A percentile compares a stretch with the other conserved stretches of the same genome.
These are phyloP conservation scores for Bos javanicus DNA, from an alignment of 2,113 vertebrate species.

Conservation along the genomic window DNA sequence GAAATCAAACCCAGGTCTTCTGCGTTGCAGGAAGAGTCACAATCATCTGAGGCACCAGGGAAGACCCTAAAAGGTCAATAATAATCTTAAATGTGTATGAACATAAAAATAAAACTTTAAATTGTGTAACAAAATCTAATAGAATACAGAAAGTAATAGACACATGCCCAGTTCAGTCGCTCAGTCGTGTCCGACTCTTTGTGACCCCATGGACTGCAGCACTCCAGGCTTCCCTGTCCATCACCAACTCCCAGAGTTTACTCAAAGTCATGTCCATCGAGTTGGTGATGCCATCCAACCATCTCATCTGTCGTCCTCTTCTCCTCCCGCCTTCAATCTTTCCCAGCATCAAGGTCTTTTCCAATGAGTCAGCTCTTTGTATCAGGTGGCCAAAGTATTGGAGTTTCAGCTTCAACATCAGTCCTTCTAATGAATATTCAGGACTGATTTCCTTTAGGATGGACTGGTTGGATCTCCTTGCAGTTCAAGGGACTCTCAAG, in stretches of 20 bases:
- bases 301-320: background rate
- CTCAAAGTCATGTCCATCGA: background rate
- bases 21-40: no score
- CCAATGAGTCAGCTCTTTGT: background rate
- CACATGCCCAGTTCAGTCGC: background rate
- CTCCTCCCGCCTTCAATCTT: accelerated
- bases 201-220: background rate
- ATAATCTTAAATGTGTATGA: background rate
- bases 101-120: background rate
- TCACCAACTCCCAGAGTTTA: background rate
- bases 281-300: background rate
- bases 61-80: background rate
- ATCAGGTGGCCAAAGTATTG: background rate
- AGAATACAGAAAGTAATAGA: background rate
- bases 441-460: background rate
- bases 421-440: background rate
- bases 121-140: background rate
- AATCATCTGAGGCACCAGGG: no score
- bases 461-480: background rate
- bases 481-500: background rate
- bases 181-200: accelerated
- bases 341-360: background rate
- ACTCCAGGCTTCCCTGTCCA: background rate
- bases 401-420: background rate
- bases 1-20: no score